Evolutionary conservation across 2,888 invertebrate genomes (phyloP).

Genomic region (Eristalinus sepulchralis): DNA sequence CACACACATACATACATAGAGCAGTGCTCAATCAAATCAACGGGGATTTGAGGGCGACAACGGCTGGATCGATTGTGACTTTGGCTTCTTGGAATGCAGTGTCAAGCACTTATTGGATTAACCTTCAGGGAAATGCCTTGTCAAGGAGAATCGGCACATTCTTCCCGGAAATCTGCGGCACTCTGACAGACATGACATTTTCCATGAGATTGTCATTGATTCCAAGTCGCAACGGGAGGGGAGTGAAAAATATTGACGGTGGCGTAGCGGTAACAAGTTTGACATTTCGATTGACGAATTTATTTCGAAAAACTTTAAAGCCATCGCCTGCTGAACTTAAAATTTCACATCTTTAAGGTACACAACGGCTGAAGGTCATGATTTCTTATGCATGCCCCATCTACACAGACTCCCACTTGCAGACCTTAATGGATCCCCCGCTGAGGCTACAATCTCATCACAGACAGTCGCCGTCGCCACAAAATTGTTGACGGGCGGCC

Average conservation of each 20-base stretch:
- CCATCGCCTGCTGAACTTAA: too few species aligned
- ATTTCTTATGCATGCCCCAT: background rate
- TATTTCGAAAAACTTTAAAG: background rate
- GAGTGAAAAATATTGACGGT: background rate
- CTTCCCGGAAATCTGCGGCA: background rate
- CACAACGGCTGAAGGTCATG: too few species aligned
- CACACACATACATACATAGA: background rate
- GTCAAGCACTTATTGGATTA: background rate
- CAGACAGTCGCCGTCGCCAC: slow-evolving; percentile 1
- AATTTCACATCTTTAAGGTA: too few species aligned
- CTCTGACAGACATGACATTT: background rate
- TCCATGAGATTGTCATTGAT: background rate
- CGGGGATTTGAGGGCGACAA: background rate
- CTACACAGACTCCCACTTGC: background rate
- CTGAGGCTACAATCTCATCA: background rate
- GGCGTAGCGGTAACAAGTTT: background rate
- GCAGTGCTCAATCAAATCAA: background rate
- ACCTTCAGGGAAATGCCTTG: background rate
- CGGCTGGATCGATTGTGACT: background rate
- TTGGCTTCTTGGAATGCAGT: background rate
- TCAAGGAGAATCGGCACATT: background rate
- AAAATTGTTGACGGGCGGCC: background rate
- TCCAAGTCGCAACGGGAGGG: background rate
- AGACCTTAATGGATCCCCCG: background rate
- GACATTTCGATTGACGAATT: background rate